A percentile compares a stretch with the other conserved stretches of the same genome.
Conservation (phyloP, 2,888 invertebrate genomes). For the Emmelina monodactyla region DNA sequence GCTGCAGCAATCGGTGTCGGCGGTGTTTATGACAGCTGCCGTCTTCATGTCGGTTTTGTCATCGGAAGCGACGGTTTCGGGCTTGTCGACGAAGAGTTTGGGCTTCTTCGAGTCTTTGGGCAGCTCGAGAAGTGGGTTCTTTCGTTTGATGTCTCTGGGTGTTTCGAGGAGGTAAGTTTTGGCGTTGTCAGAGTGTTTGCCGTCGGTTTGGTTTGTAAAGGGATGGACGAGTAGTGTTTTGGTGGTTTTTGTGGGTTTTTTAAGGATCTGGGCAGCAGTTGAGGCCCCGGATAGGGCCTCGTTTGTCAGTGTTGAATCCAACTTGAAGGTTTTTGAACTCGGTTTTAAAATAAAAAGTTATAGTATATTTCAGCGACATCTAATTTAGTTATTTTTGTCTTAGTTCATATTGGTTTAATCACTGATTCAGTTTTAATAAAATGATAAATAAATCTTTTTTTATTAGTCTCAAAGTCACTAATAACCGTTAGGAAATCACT, state of each 20-base stretch:
- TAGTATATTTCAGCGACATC: slow-evolving; percentile 1
- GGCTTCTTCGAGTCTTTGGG: slow-evolving; percentile 42
- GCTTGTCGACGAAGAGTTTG: slow-evolving; percentile 23
- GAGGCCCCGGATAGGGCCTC: slow-evolving; percentile 51
- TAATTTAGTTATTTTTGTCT: no score
- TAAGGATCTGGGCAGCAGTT: slow-evolving; percentile 5
- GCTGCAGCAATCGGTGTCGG: slow-evolving; percentile 12
- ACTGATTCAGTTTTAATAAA: no score
- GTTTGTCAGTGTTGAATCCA: slow-evolving; percentile 35
- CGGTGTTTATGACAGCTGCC: slow-evolving; percentile 13
- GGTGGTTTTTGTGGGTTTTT: slow-evolving; percentile 16
- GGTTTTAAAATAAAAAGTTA: slow-evolving; percentile 5
- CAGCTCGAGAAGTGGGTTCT: slow-evolving; percentile 37
- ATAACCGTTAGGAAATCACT: no score
- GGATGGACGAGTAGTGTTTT: slow-evolving; percentile 48
- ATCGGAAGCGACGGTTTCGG: slow-evolving; percentile 4
- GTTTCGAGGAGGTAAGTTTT: slow-evolving; percentile 41
- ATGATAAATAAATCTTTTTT: no score
- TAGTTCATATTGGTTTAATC: no score
- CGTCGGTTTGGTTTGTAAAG: slow-evolving; percentile 19
- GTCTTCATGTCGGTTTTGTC: slow-evolving; percentile 18
- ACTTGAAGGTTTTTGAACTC: slow-evolving; percentile 31
- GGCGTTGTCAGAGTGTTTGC: slow-evolving; percentile 8
- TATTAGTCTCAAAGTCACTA: no score
- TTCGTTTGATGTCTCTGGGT: slow-evolving; percentile 43